phyloP scores from a whole-genome alignment of 2,888 invertebrate species.

The Heliconius ethilla region DNA sequence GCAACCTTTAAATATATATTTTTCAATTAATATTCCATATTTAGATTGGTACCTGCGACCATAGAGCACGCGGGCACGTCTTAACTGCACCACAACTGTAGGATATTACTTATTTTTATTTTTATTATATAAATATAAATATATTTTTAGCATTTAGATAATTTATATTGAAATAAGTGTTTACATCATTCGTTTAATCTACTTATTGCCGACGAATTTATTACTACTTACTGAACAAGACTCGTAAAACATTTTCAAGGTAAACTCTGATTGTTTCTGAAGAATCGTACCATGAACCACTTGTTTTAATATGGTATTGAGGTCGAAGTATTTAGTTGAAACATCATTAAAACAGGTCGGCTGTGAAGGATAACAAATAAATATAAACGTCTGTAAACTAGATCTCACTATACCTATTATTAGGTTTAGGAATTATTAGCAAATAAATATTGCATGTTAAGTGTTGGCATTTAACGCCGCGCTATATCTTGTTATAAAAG shows the following conservation, averaged over 20 bases:
- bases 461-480: neutral
- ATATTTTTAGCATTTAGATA: neutral
- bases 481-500: neutral
- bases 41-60: too few relatives aligned
- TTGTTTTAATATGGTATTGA: slow-evolving; percentile 66
- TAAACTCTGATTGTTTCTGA: slow-evolving; percentile 72
- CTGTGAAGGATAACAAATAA: slow-evolving; percentile 60
- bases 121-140: too few relatives aligned
- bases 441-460: neutral
- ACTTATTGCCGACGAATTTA: slow-evolving; percentile 73
- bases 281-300: slow-evolving; percentile 50
- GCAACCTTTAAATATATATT: too few relatives aligned
- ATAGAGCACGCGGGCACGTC: too few relatives aligned
- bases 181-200: slow-evolving; percentile 53
- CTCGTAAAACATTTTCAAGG: slow-evolving; percentile 72
- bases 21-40: too few relatives aligned
- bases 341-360: slow-evolving; percentile 67
- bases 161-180: slow-evolving; percentile 48
- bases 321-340: slow-evolving; percentile 66
- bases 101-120: too few relatives aligned
- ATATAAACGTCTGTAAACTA: slow-evolving; percentile 44
- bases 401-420: slow-evolving; percentile 32
- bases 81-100: too few relatives aligned
- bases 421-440: slow-evolving; percentile 27
- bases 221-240: slow-evolving; percentile 58